Conservation (phyloP, 2,113 vertebrate genomes). For the Tamias sibiricus region DNA sequence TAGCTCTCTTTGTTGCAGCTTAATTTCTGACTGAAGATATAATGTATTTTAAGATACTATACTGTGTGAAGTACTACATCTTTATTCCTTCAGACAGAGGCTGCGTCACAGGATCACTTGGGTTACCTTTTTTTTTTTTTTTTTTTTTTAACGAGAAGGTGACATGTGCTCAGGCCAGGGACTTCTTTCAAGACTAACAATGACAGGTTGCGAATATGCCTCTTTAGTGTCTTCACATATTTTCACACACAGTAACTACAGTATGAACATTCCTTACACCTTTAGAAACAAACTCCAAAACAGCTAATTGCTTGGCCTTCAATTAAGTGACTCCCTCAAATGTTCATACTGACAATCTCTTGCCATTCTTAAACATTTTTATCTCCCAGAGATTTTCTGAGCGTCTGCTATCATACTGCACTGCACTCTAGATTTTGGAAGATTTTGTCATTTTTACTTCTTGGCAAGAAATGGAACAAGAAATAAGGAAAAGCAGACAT, state of each 20-base stretch:
- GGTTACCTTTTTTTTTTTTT: background rate
- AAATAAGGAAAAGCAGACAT: conserved; percentile 26
- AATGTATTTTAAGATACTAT: background rate
- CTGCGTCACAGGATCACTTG: background rate
- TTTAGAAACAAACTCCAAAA: background rate
- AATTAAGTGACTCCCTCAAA: background rate
- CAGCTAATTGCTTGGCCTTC: background rate
- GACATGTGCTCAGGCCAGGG: background rate
- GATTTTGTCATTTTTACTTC: conserved; percentile 36
- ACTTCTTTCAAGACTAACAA: conserved; percentile 34
- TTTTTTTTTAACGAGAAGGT: conserved; percentile 8
- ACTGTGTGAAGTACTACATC: background rate
- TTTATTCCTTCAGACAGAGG: background rate
- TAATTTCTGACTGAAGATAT: background rate
- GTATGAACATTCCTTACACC: background rate
- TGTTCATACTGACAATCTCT: background rate
- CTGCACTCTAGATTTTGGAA: background rate
- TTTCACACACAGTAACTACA: background rate
- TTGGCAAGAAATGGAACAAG: conserved; percentile 21
- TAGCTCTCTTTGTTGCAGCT: conserved; percentile 2
- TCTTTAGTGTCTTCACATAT: background rate
- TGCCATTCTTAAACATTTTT: background rate
- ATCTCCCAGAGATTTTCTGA: conserved; percentile 1
- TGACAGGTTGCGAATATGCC: background rate
- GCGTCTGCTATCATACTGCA: background rate